Evolutionary conservation across 2,113 vertebrate genomes (phyloP).

Genomic region (Hippocampus abdominalis): DNA sequence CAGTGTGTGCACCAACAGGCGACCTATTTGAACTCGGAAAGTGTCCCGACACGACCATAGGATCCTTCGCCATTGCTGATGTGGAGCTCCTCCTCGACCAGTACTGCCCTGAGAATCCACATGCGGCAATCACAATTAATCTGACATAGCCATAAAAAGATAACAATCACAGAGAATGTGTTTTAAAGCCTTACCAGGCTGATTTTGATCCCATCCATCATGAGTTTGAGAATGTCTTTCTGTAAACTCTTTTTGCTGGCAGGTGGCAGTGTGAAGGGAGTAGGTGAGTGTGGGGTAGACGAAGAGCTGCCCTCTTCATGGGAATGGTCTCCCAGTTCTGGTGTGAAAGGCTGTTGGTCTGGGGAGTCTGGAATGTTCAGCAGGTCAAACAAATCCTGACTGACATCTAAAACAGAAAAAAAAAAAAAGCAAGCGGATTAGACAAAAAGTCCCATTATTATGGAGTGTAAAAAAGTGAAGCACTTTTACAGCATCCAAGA

Average conservation of each 20-base stretch:
- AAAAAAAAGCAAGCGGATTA: constrained; percentile 9
- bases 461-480: neutral
- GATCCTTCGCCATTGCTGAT: constrained; percentile 87
- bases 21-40: constrained; percentile 86
- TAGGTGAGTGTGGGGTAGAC: constrained; percentile 67
- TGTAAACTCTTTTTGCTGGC: constrained; percentile 82
- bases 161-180: neutral
- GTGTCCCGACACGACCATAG: constrained; percentile 88
- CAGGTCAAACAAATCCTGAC: constrained; percentile 81
- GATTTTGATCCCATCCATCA: constrained; percentile 87
- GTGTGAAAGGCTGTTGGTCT: constrained; percentile 67
- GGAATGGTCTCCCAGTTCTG: constrained; percentile 66
- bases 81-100: constrained; percentile 72
- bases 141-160: neutral
- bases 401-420: constrained; percentile 72
- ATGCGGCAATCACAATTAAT: constrained; percentile 1
- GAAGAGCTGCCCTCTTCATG: constrained; percentile 73
- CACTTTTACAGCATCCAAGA: neutral
- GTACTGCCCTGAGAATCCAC: constrained; percentile 63
- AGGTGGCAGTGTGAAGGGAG: constrained; percentile 69
- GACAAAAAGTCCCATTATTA: neutral
- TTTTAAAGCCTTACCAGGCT: constrained; percentile 68
- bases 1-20: constrained; percentile 86
- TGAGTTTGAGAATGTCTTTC: constrained; percentile 84
- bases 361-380: constrained; percentile 82